phyloP scores from a whole-genome alignment of 2,888 invertebrate species.

The Prosopocoilus inquinatus region DNA sequence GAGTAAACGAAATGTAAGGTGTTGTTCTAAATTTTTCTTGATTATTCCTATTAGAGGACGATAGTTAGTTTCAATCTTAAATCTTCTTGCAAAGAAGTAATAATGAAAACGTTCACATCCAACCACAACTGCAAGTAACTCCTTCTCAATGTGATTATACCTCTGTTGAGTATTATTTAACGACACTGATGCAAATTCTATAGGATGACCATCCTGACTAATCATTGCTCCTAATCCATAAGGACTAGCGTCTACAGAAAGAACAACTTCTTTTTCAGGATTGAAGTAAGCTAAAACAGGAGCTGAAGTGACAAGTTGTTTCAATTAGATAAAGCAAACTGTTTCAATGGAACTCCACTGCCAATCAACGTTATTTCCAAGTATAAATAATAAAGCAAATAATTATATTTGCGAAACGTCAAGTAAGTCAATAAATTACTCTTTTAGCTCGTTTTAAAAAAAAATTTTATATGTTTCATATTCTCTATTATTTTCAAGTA shows the following conservation, averaged over 20 bases:
- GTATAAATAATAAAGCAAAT: too few relatives aligned
- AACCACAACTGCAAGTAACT: too few relatives aligned
- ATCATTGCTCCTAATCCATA: too few relatives aligned
- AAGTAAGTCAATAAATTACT: too few relatives aligned
- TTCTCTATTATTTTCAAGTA: too few relatives aligned
- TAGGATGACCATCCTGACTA: conserved; percentile 11
- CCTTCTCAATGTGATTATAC: conserved; percentile 34
- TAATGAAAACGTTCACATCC: too few relatives aligned
- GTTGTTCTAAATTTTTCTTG: too few relatives aligned
- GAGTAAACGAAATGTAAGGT: neutral
- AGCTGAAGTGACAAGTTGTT: conserved; percentile 4
- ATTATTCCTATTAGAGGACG: conserved; percentile 19
- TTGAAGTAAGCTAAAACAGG: conserved; percentile 2
- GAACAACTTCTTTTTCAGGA: conserved; percentile 7
- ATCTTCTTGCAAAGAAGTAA: conserved; percentile 15
- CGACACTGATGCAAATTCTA: conserved; percentile 24
- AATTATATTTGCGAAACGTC: too few relatives aligned
- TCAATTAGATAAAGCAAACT: conserved; percentile 7
- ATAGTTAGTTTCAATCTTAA: conserved; percentile 27
- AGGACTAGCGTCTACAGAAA: conserved; percentile 18
- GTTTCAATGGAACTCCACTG: conserved; percentile 8
- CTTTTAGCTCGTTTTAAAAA: too few relatives aligned
- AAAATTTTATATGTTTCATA: too few relatives aligned
- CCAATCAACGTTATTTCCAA: conserved; percentile 7
- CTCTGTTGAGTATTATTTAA: conserved; percentile 24